Evolutionary conservation across 2,797 vertebrate species (phyloP).

Genomic region (Myoxocephalus aenaeus): DNA sequence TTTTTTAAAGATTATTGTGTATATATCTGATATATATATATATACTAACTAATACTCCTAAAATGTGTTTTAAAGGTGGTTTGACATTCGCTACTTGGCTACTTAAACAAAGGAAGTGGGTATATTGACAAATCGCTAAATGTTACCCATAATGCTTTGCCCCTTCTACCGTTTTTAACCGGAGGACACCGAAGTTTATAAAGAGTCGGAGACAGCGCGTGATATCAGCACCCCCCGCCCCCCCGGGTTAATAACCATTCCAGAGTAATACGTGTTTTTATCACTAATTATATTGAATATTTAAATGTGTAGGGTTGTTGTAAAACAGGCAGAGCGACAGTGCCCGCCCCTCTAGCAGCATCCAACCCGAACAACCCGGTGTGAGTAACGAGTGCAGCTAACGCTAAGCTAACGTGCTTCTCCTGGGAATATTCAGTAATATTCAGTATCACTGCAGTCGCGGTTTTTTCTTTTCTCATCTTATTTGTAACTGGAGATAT

Average conservation of each 20-base stretch:
- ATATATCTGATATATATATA: background rate
- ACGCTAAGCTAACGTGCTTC: background rate
- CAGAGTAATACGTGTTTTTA: rapidly evolving
- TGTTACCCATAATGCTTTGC: constrained; percentile 72
- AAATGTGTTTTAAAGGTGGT: background rate
- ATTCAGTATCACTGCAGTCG: background rate
- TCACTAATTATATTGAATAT: rapidly evolving
- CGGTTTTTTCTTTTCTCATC: rapidly evolving
- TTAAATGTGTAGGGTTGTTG: background rate
- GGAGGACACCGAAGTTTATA: background rate
- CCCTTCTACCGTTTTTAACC: background rate
- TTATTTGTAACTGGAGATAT: rapidly evolving
- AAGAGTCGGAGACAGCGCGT: background rate
- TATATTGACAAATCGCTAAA: background rate
- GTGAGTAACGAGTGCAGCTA: rapidly evolving
- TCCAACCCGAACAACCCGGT: background rate
- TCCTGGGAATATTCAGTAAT: background rate
- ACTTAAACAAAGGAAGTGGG: background rate
- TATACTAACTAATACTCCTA: rapidly evolving
- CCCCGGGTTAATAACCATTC: rapidly evolving
- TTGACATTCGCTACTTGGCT: background rate
- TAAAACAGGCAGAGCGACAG: background rate
- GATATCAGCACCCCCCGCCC: rapidly evolving
- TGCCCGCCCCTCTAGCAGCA: background rate
- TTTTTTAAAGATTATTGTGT: background rate